Evolutionary conservation across 2,797 vertebrate species (phyloP).

Genomic region (Hippoglossus hippoglossus): DNA sequence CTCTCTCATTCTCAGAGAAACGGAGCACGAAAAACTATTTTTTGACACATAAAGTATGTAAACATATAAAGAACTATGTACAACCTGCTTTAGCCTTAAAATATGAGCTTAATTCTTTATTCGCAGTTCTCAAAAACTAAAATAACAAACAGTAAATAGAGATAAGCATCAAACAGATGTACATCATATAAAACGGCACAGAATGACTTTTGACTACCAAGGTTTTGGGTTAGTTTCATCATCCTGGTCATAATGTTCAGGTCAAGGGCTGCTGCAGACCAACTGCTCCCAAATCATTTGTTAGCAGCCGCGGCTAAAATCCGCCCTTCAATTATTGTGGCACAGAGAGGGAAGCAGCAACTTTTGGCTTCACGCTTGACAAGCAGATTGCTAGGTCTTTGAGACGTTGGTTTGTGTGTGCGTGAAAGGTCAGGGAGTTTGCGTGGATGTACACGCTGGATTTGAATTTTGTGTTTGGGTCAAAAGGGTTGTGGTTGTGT

Average conservation of each 20-base stretch:
- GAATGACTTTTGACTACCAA: conserved; percentile 24
- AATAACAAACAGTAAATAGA: not conserved
- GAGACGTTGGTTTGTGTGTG: conserved; percentile 3
- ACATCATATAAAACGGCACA: conserved; percentile 11
- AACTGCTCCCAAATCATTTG: conserved; percentile 63
- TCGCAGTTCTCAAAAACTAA: not conserved
- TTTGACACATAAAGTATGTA: not conserved
- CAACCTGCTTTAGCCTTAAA: conserved; percentile 11
- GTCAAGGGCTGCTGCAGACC: conserved; percentile 65
- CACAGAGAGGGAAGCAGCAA: conserved; percentile 52
- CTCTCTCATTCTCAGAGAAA: conserved; percentile 10
- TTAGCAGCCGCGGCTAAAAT: conserved; percentile 65
- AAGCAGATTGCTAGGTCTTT: conserved; percentile 58
- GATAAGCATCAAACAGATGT: conserved; percentile 4
- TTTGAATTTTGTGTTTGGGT: conserved; percentile 27
- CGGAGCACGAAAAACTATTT: not conserved
- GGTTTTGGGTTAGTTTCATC: conserved; percentile 66
- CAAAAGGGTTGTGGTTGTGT: conserved; percentile 34
- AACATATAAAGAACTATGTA: not conserved
- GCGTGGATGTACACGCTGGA: conserved; percentile 16
- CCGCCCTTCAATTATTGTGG: conserved; percentile 79
- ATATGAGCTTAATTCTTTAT: not conserved
- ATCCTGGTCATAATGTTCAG: conserved; percentile 61
- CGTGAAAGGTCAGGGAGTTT: conserved; percentile 57
- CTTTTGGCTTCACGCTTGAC: conserved; percentile 55